A percentile compares a stretch with the other conserved stretches of the same genome.
Evolutionary conservation across 1,140 invertebrate species (phyloP).

Genomic region (Samia ricini): DNA sequence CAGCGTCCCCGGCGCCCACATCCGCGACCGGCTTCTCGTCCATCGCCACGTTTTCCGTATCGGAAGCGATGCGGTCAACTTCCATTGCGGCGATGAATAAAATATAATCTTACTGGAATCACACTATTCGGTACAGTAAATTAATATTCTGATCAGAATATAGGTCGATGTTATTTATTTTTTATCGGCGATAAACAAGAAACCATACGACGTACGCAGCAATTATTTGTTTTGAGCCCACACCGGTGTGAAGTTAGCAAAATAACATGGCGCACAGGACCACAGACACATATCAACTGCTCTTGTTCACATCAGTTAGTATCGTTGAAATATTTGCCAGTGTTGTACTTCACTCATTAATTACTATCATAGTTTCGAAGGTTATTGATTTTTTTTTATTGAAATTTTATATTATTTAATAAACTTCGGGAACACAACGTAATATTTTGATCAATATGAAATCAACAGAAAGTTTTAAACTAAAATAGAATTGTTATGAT

Average conservation of each 20-base stretch:
- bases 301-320: too few relatives aligned
- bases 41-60: conserved; percentile 72
- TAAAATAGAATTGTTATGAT: too few relatives aligned
- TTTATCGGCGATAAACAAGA: conserved; percentile 37
- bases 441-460: too few relatives aligned
- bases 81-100: conserved; percentile 57
- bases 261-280: conserved; percentile 53
- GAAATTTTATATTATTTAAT: too few relatives aligned
- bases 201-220: conserved; percentile 26
- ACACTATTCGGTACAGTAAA: not conserved
- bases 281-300: too few relatives aligned
- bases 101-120: not conserved
- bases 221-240: conserved; percentile 73
- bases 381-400: too few relatives aligned
- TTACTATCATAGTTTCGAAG: too few relatives aligned
- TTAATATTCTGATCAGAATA: conserved; percentile 11
- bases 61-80: conserved; percentile 61
- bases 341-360: too few relatives aligned
- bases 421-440: too few relatives aligned
- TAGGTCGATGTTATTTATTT: conserved; percentile 22
- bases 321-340: too few relatives aligned
- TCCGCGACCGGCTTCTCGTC: conserved; percentile 51
- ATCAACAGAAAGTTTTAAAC: too few relatives aligned
- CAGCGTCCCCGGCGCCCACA: conserved; percentile 60
- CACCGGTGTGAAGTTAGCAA: conserved; percentile 62